Evolutionary conservation across 1,140 invertebrate species (phyloP), one percentile per base, ranked within the genome.

Genomic region (Sitodiplosis mosellana): DNA sequence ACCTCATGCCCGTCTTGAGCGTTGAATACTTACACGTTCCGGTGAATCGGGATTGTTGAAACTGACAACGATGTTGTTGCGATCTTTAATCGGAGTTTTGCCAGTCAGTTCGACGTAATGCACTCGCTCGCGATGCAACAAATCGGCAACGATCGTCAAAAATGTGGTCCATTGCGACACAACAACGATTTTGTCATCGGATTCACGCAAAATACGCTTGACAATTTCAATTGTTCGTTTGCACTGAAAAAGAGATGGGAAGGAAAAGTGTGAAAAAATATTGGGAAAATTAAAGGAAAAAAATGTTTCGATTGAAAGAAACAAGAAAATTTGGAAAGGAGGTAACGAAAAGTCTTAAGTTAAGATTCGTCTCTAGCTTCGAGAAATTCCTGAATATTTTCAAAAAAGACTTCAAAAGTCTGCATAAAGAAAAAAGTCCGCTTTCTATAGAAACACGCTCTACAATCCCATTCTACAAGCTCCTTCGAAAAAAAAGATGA

Each of bases 101-200:
- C 87, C 87, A 49, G 76, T 76, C 6, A 91, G 74, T n/a, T 74
- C 71, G 14, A 69, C 64, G 56, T 69, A 77, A 1, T 56, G 53
- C 6, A 85, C 67, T 1, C 63, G 56, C 12, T 63, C 57, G 4
- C 63, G 49, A 7, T 67, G 54, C 15, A 92, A 63, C 57, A 81
- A 74, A 1, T 57, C 49, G 22, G 71, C 69, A 12, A 92, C 62
- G 21, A 92, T 69, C 1, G 76, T 59, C 6, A 93, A 60, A 55
- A 87, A 74, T 1, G 73, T 74, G 0, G 83, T 80, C 87, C 87
- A 93, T 58, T 92, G 87, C 0, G 87, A 91, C 1, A 93, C 85
- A 7, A 92, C 70, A 2, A 92, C 78, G n/a, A 74, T 70, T 58
- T 86, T 87, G 48, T 87, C 81, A n/a, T 65, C 61, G 54, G 56